Conservation (phyloP, 1,140 invertebrate species). For the Cotesia typhae region DNA sequence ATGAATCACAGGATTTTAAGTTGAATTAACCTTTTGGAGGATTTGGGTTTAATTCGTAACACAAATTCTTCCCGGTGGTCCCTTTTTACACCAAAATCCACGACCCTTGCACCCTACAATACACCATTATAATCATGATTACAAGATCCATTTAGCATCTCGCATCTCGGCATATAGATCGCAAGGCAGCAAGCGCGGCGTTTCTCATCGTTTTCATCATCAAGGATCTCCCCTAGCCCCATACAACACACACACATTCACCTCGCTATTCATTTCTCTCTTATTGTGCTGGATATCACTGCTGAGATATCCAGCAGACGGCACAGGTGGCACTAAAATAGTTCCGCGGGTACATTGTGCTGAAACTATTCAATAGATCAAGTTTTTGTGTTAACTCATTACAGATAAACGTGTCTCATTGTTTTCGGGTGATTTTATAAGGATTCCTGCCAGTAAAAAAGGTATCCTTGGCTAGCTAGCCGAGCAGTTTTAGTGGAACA, state of each 20-base stretch:
- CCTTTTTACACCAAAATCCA: constrained; percentile 31
- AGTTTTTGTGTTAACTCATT: no score
- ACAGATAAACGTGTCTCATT: no score
- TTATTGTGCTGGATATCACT: constrained; percentile 38
- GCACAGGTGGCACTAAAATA: constrained; percentile 58
- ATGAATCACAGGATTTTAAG: constrained; percentile 62
- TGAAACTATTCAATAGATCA: not conserved
- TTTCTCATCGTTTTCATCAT: not conserved
- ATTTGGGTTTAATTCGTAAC: constrained; percentile 57
- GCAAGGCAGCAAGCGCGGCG: no score
- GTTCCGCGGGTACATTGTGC: constrained; percentile 32
- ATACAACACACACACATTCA: not conserved
- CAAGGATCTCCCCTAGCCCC: not conserved
- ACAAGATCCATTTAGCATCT: no score
- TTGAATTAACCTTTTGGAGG: constrained; percentile 57
- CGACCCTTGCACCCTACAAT: not conserved
- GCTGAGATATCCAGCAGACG: constrained; percentile 45
- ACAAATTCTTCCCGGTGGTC: constrained; percentile 52
- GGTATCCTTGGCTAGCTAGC: no score
- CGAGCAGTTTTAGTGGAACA: not conserved
- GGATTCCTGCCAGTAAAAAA: no score
- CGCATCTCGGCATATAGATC: no score
- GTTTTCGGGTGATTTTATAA: no score
- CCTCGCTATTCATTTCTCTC: constrained; percentile 9
- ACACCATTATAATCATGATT: not conserved